Percentiles rank a stretch among this genome's conserved stretches.
Conservation (phyloP, 2,888 invertebrate genomes). For the Cistogaster globosa region DNA sequence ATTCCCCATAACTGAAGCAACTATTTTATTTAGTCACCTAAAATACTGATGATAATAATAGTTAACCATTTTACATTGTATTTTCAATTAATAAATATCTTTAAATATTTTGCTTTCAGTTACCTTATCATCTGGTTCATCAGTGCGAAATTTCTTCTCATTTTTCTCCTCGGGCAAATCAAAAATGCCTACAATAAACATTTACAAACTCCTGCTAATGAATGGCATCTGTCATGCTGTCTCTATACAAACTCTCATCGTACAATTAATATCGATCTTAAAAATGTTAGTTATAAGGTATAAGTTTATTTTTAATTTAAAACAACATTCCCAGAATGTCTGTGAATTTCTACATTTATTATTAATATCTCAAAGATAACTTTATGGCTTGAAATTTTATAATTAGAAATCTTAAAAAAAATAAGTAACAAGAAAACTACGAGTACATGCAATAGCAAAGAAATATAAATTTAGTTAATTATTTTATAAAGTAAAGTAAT, state of each 20-base stretch:
- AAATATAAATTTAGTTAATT: slow-evolving; percentile 37
- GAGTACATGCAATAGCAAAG: slow-evolving; percentile 9
- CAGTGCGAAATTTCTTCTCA: slow-evolving; percentile 79
- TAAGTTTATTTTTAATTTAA: slow-evolving; percentile 53
- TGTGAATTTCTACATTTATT: slow-evolving; percentile 52
- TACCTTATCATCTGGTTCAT: slow-evolving; percentile 80
- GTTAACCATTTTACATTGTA: too few relatives aligned
- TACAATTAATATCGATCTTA: slow-evolving; percentile 49
- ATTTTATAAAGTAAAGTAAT: neutral
- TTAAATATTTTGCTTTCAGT: slow-evolving; percentile 73
- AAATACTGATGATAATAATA: too few relatives aligned
- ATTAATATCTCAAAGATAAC: slow-evolving; percentile 73
- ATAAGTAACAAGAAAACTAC: slow-evolving; percentile 6
- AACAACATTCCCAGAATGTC: slow-evolving; percentile 65
- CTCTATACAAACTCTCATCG: slow-evolving; percentile 56
- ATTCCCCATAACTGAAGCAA: too few relatives aligned
- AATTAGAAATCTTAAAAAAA: slow-evolving; percentile 23
- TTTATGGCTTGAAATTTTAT: slow-evolving; percentile 59
- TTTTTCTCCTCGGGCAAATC: slow-evolving; percentile 77
- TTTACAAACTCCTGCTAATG: slow-evolving; percentile 68
- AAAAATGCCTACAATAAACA: slow-evolving; percentile 15
- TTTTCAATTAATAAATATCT: too few relatives aligned
- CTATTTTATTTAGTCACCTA: too few relatives aligned
- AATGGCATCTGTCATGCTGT: slow-evolving; percentile 50
- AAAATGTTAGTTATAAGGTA: slow-evolving; percentile 51